Base-by-base conservation (phyloP, 2,113 vertebrate genomes). In the Chloropsis cyanopogon region DNA sequence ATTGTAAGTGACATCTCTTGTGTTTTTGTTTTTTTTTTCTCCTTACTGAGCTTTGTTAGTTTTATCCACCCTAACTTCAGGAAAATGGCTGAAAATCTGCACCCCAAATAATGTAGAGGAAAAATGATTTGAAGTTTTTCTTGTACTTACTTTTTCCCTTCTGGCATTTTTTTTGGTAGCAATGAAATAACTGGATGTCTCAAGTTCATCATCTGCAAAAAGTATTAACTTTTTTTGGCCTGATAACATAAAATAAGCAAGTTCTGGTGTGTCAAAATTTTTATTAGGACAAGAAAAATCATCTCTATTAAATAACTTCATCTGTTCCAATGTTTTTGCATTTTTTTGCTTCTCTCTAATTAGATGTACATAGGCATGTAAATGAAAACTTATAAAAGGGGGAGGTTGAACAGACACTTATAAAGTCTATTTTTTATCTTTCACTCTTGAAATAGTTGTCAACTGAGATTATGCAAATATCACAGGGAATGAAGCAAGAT, bases 11-110 rank as follows among this genome's bases (percentile, higher is more conserved):
- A 28, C 10, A 11, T 10, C 13, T 49, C 4, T 1, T 4, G 1
- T 5, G 1, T 2, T 63, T 68, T 37, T 37, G 37, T 37, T 37
- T 37, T 37, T 37, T 64, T 21, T 18, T 41, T 4, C 1, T 1
- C 2, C 0, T 82, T 4, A 3, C 2, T 86, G 90, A 28, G 31
- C 3, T 4, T 64, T 80, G 4, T 56, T 65, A 44, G 33, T 0
- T 64, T 8, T 25, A 7, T 42, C 68, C 42, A 72, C 17, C 9
- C 11, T 19, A 23, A 39, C 2, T 50, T 61, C 12, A 35, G 70
- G 44, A 4, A 86, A 72, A 42, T 7, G 14, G 8, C 1, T 68
- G 15, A 28, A 77, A 86, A 44, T n/a, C 20, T 77, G 33, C 1
- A 1, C 9, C 44, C 9, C 2, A 22, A 46, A 49, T 28, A 15